Percentiles rank a stretch among this genome's conserved stretches.
Evolutionary conservation across 2,797 vertebrate species (phyloP).

Genomic region (Chloroceryle amazona): DNA sequence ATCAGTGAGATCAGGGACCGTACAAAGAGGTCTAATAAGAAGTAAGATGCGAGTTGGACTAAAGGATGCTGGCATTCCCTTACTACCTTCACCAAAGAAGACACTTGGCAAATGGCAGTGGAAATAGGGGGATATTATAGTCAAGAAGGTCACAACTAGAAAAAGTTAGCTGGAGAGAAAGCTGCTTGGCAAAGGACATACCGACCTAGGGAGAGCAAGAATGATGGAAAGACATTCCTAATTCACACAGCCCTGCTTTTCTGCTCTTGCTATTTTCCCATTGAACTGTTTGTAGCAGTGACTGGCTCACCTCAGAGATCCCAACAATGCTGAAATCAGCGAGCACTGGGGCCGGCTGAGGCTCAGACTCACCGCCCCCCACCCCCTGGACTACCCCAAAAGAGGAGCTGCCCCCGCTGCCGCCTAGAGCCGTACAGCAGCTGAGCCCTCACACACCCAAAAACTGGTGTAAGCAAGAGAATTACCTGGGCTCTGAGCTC

Average conservation of each 20-base stretch:
- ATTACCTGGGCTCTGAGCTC: not conserved
- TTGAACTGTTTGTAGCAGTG: not conserved
- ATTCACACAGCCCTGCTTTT: not conserved
- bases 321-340: rapidly evolving
- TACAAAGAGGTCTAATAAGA: not conserved
- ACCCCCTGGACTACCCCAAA: not conserved
- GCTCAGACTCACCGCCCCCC: not conserved
- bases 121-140: not conserved
- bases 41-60: not conserved
- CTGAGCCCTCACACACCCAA: not conserved
- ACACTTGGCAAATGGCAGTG: not conserved
- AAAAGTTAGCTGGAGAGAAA: not conserved
- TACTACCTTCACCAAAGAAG: not conserved
- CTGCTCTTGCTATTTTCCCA: not conserved
- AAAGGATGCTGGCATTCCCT: not conserved
- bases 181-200: not conserved
- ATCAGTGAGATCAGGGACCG: not conserved
- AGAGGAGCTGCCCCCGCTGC: not conserved
- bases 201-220: rapidly evolving
- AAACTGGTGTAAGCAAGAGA: not conserved
- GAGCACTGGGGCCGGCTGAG: not conserved
- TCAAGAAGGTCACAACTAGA: rapidly evolving
- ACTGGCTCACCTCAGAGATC: not conserved
- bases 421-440: not conserved
- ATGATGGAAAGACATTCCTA: not conserved